Base-by-base conservation (phyloP, 2,113 vertebrate genomes). In the Hippocampus mohnikei region DNA sequence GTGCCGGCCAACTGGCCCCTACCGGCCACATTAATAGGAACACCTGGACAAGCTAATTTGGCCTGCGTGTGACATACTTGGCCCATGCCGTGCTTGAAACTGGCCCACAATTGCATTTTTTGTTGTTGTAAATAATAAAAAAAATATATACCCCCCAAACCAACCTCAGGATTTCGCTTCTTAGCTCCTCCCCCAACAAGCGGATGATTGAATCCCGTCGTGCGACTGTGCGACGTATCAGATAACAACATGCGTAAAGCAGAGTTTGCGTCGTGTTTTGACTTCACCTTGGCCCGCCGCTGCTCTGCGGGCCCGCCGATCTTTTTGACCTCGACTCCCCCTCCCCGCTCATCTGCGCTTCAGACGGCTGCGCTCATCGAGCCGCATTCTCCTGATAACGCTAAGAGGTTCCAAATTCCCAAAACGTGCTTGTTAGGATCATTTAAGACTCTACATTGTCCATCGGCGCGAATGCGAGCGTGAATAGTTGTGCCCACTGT, bases 341-440 rank as follows among this genome's bases (percentile, higher is more conserved):
- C 55, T 25, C 55, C 23, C 69, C 46, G 64, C 73, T 62, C 81
- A 89, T 86, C 79, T 2, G 41, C 69, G 73, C 76, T 83, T 76
- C n/a, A 41, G 37, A 37, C 41, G 29, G 37, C 69, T 27, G 40
- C 58, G 63, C 3, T 74, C 72, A 85, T 81, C 81, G 69, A 0
- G 63, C 7, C 20, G n/a, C 58, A 37, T 59, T 77, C 59, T 76
- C 21, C n/a, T 76, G 66, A 79, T 81, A 70, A 21, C 25, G 44
- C 71, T 66, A 2, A 42, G 15, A 18, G 27, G 33, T 37, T 37
- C 33, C 33, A 37, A 37, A 37, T 37, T 37, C 33, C 33, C 33
- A 5, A 37, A 37, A 37, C 33, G 33, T 37, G 33, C 33, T 37
- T 5, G 5, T 37, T 37, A 6, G 33, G 33, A 12, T 44, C 42